phyloP scores from a whole-genome alignment of 92 coral and sea anemone species.

The Epizoanthus stellaris region DNA sequence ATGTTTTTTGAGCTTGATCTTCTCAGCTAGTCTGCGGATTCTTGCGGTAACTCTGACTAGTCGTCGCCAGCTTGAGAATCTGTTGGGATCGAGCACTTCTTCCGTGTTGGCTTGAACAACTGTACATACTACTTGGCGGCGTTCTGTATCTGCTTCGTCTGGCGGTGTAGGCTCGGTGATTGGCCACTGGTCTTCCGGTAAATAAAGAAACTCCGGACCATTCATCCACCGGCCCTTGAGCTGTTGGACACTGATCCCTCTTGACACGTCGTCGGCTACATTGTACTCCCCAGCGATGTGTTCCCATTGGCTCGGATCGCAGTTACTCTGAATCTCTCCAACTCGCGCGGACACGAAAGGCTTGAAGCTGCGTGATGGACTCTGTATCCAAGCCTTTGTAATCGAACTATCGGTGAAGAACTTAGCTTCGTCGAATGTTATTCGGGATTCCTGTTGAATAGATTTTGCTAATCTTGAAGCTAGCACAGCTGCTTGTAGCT shows the following conservation, averaged over 20 bases:
- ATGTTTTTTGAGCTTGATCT: slow-evolving; percentile 15
- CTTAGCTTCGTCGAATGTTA: slow-evolving; percentile 27
- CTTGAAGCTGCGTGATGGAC: slow-evolving; percentile 48
- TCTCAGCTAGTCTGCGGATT: slow-evolving; percentile 24
- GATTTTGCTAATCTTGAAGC: slow-evolving; percentile 44
- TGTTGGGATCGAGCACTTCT: slow-evolving; percentile 39
- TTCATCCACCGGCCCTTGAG: slow-evolving; percentile 40
- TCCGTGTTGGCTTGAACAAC: slow-evolving; percentile 10
- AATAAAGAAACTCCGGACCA: slow-evolving; percentile 42
- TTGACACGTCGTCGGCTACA: slow-evolving; percentile 19
- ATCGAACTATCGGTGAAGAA: slow-evolving; percentile 66
- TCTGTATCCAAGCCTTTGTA: slow-evolving; percentile 58
- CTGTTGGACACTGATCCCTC: slow-evolving; percentile 36
- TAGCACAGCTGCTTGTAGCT: slow-evolving; percentile 60
- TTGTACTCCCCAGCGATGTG: slow-evolving; percentile 15
- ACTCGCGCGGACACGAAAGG: slow-evolving; percentile 64
- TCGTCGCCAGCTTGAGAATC: slow-evolving; percentile 46
- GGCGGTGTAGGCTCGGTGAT: slow-evolving; percentile 12
- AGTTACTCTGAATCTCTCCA: slow-evolving; percentile 67
- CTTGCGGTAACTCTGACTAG: slow-evolving; percentile 55
- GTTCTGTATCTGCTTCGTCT: slow-evolving; percentile 13
- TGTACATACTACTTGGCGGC: background rate
- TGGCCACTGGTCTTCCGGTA: slow-evolving; percentile 44
- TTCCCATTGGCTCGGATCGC: slow-evolving; percentile 52
- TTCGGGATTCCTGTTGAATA: slow-evolving; percentile 49